Conservation (phyloP, 2,113 vertebrate species). For the Gallinago jamesoni region DNA sequence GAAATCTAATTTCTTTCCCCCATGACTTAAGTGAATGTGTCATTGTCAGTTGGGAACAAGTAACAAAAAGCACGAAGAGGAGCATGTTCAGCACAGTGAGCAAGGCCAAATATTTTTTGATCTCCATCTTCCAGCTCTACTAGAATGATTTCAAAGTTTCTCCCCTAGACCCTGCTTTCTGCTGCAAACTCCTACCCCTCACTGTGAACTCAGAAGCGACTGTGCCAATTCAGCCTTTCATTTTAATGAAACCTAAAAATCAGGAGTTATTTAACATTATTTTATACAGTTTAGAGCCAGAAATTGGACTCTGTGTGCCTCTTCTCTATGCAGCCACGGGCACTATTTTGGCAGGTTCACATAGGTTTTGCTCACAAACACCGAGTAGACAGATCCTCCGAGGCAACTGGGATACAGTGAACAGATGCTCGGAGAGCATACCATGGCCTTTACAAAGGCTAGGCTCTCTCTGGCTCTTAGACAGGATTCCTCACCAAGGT, state of each 20-base stretch:
- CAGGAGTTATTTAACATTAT: constrained; percentile 49
- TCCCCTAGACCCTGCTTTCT: background rate
- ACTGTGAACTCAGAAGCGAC: background rate
- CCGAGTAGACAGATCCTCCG: background rate
- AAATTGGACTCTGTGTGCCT: constrained; percentile 41
- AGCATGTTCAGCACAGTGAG: constrained; percentile 5
- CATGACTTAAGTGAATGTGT: constrained; percentile 51
- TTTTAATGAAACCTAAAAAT: constrained; percentile 58
- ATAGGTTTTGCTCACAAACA: background rate
- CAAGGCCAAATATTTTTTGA: constrained; percentile 44
- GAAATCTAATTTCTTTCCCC: constrained; percentile 8
- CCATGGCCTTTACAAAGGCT: background rate
- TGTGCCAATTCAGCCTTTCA: constrained; percentile 14
- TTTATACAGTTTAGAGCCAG: constrained; percentile 32
- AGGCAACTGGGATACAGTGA: constrained; percentile 20
- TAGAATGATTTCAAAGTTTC: constrained; percentile 20
- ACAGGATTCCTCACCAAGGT: constrained; percentile 22
- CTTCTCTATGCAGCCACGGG: constrained; percentile 4
- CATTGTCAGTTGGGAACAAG: constrained; percentile 61
- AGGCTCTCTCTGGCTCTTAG: constrained; percentile 5
- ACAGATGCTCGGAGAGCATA: background rate
- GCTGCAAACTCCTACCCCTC: background rate
- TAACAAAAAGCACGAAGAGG: constrained; percentile 34
- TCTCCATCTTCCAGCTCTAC: background rate
- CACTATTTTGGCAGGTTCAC: constrained; percentile 45